Conservation (phyloP, 2,888 invertebrate genomes). For the Ormyrus nitidulus region DNA sequence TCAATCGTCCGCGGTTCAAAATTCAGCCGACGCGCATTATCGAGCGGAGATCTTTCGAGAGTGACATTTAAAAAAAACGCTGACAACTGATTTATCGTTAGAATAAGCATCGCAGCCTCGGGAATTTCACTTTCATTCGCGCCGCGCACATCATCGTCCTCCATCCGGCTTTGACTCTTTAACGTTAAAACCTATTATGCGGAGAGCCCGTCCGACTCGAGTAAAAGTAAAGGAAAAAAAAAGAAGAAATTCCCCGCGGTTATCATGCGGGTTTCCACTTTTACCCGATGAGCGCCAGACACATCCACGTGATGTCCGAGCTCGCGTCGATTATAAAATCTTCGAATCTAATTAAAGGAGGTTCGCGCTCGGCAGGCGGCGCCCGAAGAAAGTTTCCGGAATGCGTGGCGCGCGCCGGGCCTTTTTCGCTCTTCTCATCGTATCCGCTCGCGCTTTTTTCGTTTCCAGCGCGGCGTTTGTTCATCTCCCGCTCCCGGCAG, state of each 20-base stretch:
- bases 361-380: neutral
- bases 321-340: constrained; percentile 26
- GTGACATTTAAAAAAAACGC: no score
- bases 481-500: no score
- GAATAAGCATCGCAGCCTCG: no score
- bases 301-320: neutral
- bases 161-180: neutral
- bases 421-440: no score
- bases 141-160: neutral
- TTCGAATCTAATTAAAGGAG: constrained; percentile 1
- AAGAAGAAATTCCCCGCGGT: neutral
- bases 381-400: constrained; percentile 2
- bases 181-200: neutral
- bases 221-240: constrained; percentile 2
- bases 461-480: neutral
- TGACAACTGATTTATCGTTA: no score
- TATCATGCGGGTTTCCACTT: constrained; percentile 24
- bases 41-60: no score
- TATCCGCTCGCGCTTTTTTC: neutral
- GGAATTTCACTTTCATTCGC: no score
- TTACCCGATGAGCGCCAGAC: constrained; percentile 5
- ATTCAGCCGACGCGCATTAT: no score
- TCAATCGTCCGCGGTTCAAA: no score
- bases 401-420: neutral
- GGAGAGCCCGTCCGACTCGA: neutral